Conservation (phyloP, 2,797 vertebrate species). For the Spheniscus humboldti region DNA sequence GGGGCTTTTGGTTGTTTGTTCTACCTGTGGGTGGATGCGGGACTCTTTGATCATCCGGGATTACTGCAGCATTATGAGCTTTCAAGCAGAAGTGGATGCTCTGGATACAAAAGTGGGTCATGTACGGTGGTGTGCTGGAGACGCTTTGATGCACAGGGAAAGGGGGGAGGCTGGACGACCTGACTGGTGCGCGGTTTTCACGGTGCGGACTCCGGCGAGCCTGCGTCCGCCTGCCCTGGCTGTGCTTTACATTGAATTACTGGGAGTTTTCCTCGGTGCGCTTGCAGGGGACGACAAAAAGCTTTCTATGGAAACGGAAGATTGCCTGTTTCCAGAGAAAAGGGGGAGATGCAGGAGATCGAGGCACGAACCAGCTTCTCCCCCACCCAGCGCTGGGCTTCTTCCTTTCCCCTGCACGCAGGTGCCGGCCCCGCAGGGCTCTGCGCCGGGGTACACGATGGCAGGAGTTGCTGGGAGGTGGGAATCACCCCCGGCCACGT, state of each 20-base stretch:
- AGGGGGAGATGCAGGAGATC: background rate
- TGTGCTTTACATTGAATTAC: accelerated
- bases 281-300: background rate
- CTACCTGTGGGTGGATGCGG: background rate
- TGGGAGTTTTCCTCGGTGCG: accelerated
- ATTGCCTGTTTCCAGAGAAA: background rate
- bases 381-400: accelerated
- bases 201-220: accelerated
- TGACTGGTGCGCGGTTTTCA: accelerated
- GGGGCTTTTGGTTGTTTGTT: background rate
- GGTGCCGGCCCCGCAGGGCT: accelerated
- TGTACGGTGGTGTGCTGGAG: background rate
- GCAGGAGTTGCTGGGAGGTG: background rate
- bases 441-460: accelerated
- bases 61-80: background rate
- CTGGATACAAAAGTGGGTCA: constrained; percentile 28
- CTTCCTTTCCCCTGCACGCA: background rate
- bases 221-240: too few relatives aligned
- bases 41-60: background rate
- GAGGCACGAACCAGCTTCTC: accelerated
- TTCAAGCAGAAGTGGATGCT: background rate
- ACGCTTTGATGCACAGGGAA: background rate
- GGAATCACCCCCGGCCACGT: accelerated
- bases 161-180: background rate
- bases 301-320: accelerated